Evolutionary conservation across 2,113 vertebrate species (phyloP).

Genomic region (Patagioenas fasciata): DNA sequence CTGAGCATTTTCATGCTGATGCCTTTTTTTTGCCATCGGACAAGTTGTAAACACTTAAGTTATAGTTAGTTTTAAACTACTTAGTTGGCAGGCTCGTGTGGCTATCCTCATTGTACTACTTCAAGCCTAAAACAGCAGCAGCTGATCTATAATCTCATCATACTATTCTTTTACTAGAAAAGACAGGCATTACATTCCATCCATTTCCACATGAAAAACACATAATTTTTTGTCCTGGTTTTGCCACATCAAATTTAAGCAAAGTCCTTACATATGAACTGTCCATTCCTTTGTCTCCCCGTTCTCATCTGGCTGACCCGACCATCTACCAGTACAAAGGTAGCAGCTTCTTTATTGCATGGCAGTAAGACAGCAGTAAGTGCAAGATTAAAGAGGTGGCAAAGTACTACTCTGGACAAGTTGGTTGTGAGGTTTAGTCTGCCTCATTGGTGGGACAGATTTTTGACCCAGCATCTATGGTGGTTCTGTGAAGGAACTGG

Average conservation of each 20-base stretch:
- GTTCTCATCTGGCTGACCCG: not conserved
- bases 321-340: not conserved
- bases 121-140: not conserved
- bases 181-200: not conserved
- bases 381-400: not conserved
- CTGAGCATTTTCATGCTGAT: not conserved
- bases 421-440: not conserved
- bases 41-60: not conserved
- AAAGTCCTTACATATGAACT: not conserved
- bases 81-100: not conserved
- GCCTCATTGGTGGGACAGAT: not conserved
- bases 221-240: not conserved
- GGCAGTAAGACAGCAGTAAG: not conserved
- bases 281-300: not conserved
- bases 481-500: not conserved
- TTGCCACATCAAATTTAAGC: not conserved
- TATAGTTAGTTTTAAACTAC: not conserved
- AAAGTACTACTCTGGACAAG: not conserved
- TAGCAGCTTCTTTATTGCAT: not conserved
- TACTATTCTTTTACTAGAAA: not conserved
- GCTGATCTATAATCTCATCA: not conserved
- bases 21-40: not conserved
- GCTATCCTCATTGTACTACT: not conserved
- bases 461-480: not conserved
- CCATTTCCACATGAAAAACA: not conserved